Base-by-base conservation (phyloP, 2,113 vertebrate genomes). In the Drymodes brunneopygia region DNA sequence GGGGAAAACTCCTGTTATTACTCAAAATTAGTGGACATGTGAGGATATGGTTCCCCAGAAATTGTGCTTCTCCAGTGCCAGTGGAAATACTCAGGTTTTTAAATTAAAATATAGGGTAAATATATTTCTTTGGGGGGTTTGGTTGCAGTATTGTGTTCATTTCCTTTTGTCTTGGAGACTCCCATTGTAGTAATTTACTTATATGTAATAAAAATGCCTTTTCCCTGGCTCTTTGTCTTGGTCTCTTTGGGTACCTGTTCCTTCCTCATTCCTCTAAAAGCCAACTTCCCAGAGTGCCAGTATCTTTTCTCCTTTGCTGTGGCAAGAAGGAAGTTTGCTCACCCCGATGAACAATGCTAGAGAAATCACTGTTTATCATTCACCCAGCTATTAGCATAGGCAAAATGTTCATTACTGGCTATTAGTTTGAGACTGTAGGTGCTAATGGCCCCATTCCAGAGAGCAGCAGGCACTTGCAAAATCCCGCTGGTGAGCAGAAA, bases 321-420 rank as follows among this genome's bases (percentile, higher is more conserved):
- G 33, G 29, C 81, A 65, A 35, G 66, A 38, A 38, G 38, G 38
- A 71, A 65, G 19, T 74, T 87, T 10, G 1, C 61, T 85, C 44
- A 66, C 64, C 15, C 13, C 1, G 2, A 1, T 40, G 62, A 72
- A 48, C 36, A 53, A 0, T 44, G 92, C 50, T 51, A 61, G 48
- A 50, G 82, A 56, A 95, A 88, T 90, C 62, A 42, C n/a, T 70
- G 71, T 92, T 96, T 83, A 57, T 94, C 85, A 35, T 82, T 72
- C 1, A 5, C 64, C 61, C 54, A 48, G 91, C 81, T 90, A 81
- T 88, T 94, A 93, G 69, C 82, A 54, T 80, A 90, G 94, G 90
- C 95, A 69, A 90, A 93, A 90, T 85, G 85, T 84, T 96, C 85
- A 67, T 95, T 93, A 93, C 33, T 44, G 90, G 75, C 95, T 85